Evolutionary conservation across 1,140 invertebrate species (phyloP), one percentile per base, ranked within the genome.

Genomic region (Drosophila sp.): DNA sequence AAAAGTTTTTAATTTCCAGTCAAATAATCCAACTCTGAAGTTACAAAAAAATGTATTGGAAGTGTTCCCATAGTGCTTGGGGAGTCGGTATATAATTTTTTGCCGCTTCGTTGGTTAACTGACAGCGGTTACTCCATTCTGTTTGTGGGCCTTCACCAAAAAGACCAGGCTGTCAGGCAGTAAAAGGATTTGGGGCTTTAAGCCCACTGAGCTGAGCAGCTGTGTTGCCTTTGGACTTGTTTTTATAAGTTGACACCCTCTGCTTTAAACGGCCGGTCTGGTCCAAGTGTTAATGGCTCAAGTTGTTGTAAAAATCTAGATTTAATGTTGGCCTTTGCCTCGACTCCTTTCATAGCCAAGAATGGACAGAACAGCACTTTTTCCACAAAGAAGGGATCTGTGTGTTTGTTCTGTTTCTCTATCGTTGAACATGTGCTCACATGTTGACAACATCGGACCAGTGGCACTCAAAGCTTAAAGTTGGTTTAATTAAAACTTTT

Each of bases 401-500:
- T 14, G 27, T 3, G 27, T 29, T 6, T 16, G 21, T n/a, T 38
- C 36, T 38, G 36, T 38, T 9, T 38, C 34, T 9, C 6, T 13
- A 11, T 38, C n/a, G 36, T 38, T 13, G 36, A 38, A 38, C 36
- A 38, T 38, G 36, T 14, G 11, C 29, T 53, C 73, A 67, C 54
- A 67, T 82, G 80, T 75, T 66, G 79, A 75, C 79, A 76, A 70
- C 65, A 9, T 61, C 61, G 54, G 57, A 43, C 79, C 78, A 77
- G 53, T 65, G 65, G 57, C 76, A 67, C 48, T 64, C 80, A 83
- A 80, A 84, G 80, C 80, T 84, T 84, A 77, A 84, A 86, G 77
- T 84, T 84, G 77, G 77, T 80, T 84, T 84, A 84, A 86, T 82
- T 82, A 82, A 82, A 84, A 86, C 61, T 84, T 84, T 50, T 64